Evolutionary conservation across 2,797 vertebrate genomes (phyloP).

Genomic region (Typhlichthys subterraneus): DNA sequence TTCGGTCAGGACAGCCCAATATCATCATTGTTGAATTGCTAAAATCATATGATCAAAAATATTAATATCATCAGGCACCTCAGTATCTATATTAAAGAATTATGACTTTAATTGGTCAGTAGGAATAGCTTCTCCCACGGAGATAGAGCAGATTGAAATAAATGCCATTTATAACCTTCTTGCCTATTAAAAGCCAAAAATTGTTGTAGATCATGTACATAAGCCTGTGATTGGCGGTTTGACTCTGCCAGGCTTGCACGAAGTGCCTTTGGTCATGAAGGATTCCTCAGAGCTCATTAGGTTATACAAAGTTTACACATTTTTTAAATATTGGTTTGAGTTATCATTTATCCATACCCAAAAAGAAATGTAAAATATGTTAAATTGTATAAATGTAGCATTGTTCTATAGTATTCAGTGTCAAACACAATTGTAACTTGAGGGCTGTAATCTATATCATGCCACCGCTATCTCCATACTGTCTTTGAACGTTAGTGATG

Average conservation of each 20-base stretch:
- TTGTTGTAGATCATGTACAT: constrained; percentile 25
- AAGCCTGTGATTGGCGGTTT: constrained; percentile 51
- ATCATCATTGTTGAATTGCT: constrained; percentile 1
- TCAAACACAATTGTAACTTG: not conserved
- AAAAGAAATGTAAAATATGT: no score
- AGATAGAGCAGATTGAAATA: constrained; percentile 4
- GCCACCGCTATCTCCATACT: no score
- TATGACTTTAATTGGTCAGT: constrained; percentile 23
- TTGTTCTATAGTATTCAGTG: not conserved
- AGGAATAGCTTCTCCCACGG: constrained; percentile 13
- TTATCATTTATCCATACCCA: no score
- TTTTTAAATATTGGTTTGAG: constrained; percentile 83
- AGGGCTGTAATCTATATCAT: not conserved
- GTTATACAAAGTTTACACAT: constrained; percentile 19
- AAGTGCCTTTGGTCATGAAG: constrained; percentile 92
- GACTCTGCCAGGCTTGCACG: constrained; percentile 83
- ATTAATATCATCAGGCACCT: not conserved
- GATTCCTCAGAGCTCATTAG: constrained; percentile 1
- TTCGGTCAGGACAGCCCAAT: constrained; percentile 5
- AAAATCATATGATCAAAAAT: no score
- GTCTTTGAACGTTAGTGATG: no score
- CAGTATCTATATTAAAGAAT: no score
- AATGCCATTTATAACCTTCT: constrained; percentile 39
- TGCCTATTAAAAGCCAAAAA: constrained; percentile 69
- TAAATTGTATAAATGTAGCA: no score